Percentiles rank a stretch among this genome's conserved stretches.
phyloP scores from a whole-genome alignment of 2,797 vertebrate genomes.

The Tadarida brasiliensis region DNA sequence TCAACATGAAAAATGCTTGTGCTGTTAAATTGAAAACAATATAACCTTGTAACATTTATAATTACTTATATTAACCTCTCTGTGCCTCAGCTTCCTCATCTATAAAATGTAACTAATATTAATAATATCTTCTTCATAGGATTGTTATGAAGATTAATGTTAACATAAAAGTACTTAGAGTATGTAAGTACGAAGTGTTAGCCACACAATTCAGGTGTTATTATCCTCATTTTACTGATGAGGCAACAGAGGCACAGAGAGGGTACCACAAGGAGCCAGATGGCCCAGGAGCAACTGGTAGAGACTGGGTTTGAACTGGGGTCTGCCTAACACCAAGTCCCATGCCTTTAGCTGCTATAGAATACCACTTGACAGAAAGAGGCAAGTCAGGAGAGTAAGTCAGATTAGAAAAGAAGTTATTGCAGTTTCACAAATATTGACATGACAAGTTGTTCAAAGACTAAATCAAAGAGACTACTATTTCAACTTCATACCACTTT shows the following conservation, averaged over 20 bases:
- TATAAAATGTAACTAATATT: neutral
- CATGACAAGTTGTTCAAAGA: neutral
- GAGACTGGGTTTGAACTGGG: neutral
- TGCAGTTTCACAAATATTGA: neutral
- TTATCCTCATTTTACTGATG: neutral
- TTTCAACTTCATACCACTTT: neutral
- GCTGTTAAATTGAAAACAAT: neutral
- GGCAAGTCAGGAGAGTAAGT: neutral
- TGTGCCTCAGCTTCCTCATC: neutral
- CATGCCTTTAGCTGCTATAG: neutral
- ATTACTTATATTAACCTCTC: neutral
- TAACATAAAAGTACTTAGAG: neutral
- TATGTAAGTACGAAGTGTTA: neutral
- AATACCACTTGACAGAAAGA: neutral
- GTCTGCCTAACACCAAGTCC: neutral
- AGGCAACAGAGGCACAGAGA: neutral
- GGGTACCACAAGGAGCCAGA: neutral
- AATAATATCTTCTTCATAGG: neutral
- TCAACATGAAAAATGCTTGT: neutral
- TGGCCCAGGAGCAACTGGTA: neutral
- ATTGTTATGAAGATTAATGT: neutral
- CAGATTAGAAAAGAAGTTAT: neutral
- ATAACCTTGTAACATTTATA: neutral
- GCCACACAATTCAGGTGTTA: neutral
- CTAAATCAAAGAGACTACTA: neutral